phyloP scores from a whole-genome alignment of 1,140 invertebrate species.

The Chymomyza costata region DNA sequence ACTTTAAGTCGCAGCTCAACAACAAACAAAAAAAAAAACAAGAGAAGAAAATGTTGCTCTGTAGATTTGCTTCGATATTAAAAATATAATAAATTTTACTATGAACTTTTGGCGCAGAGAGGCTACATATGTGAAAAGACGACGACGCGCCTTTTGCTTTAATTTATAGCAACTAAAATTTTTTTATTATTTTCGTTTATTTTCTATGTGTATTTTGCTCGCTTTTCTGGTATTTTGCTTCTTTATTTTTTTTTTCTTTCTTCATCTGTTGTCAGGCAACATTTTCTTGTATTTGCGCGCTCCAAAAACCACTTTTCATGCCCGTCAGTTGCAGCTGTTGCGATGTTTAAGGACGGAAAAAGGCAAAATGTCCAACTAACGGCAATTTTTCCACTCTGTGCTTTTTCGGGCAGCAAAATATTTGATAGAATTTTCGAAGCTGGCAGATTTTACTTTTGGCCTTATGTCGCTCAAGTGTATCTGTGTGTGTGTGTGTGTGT shows the following conservation, averaged over 20 bases:
- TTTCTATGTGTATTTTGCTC: conserved; percentile 11
- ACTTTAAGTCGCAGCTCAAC: too few relatives aligned
- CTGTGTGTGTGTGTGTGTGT: too few relatives aligned
- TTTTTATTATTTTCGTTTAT: conserved; percentile 22
- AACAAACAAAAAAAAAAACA: too few relatives aligned
- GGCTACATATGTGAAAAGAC: conserved; percentile 52
- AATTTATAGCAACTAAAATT: conserved; percentile 58
- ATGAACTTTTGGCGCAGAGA: conserved; percentile 43
- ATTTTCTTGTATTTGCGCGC: conserved; percentile 49
- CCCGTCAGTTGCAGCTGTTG: conserved; percentile 70
- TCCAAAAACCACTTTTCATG: conserved; percentile 67
- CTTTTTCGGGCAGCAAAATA: not conserved
- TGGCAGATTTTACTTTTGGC: conserved; percentile 38
- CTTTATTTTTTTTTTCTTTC: conserved; percentile 19
- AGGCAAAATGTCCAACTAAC: conserved; percentile 26
- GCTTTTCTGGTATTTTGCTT: too few relatives aligned
- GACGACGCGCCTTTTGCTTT: conserved; percentile 34
- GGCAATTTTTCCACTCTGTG: conserved; percentile 6
- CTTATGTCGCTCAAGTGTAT: conserved; percentile 35
- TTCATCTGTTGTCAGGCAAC: conserved; percentile 18
- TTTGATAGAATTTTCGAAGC: conserved; percentile 23
- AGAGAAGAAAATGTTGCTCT: too few relatives aligned
- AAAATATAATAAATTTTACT: conserved; percentile 60
- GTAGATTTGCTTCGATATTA: conserved; percentile 44
- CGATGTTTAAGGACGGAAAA: conserved; percentile 12